phyloP scores from a whole-genome alignment of 2,797 vertebrate genomes.

The Gymnodraco acuticeps region DNA sequence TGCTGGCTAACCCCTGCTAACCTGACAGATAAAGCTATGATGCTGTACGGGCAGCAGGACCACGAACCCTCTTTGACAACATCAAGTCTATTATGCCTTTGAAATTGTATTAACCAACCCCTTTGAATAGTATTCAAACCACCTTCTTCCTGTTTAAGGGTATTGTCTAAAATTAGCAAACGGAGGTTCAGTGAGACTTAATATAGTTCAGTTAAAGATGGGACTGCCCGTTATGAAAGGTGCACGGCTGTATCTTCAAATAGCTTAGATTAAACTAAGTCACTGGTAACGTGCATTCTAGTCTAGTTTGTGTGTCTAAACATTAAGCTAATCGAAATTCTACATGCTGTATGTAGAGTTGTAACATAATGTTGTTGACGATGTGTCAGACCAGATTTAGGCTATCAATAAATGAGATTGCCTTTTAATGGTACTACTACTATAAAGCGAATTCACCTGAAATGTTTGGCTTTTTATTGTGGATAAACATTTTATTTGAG shows the following conservation, averaged over 20 bases:
- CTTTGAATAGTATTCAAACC: not conserved
- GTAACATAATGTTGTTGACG: not conserved
- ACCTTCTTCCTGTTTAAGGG: not conserved
- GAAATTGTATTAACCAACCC: not conserved
- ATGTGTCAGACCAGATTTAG: not conserved
- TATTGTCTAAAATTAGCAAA: constrained; percentile 20
- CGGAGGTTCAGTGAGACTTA: constrained; percentile 16
- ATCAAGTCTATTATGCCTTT: not conserved
- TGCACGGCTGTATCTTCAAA: constrained; percentile 37
- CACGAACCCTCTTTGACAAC: not conserved
- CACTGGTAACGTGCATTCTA: not conserved
- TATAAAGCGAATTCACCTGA: not conserved
- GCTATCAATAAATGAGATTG: not conserved
- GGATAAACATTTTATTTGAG: not conserved
- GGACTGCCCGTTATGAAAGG: constrained; percentile 51
- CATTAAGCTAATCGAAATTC: not conserved
- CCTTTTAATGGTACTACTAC: not conserved
- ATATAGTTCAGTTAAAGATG: constrained; percentile 24
- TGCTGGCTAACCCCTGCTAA: constrained; percentile 59
- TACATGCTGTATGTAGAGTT: not conserved
- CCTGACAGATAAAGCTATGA: constrained; percentile 30
- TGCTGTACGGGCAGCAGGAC: constrained; percentile 8
- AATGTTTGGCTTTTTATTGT: not conserved
- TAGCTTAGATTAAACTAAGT: constrained; percentile 45
- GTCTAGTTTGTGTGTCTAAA: not conserved